Evolutionary conservation across 2,888 invertebrate species (phyloP), one percentile per base, ranked within the genome.

Genomic region (Heliconius ethilla): DNA sequence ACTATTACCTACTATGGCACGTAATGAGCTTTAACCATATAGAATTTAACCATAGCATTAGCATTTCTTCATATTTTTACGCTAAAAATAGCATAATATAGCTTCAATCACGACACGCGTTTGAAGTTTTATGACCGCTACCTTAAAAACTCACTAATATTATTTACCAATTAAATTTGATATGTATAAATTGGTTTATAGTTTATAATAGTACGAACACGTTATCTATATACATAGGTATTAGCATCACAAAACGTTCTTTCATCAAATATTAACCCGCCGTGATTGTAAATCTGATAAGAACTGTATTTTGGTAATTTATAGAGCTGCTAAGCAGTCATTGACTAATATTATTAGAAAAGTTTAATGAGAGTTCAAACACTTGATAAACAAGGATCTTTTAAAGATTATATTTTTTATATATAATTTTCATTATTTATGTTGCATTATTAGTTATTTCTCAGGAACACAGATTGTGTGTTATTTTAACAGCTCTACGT

Each of bases 181-280:
- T 33, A 66, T 13, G 72, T 70, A 77, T 55, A 13, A 3, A 2
- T 10, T 13, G 18, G 3, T 3, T 7, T 75, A 78, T 77, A 62
- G 77, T 82, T 78, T 55, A 81, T 70, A 75, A 77, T 81, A 22
- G n/a, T 67, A 70, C 67, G 18, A n/a, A 27, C 10, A 75, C 15
- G 76, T 82, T 77, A 80, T 81, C 82, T 83, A 82, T 86, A 85
- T 83, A 83, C 86, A 85, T 85, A 87, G 79, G 85, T 85, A 90
- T 90, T 89, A 88, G 86, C 92, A 93, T 92, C 91, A 92, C 92
- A 93, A 93, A 93, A 91, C 91, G 88, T 92, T 90, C 91, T 92
- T 94, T 93, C 93, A 93, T 93, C 93, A 91, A 85, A 89, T 89
- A 91, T 92, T 91, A 90, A 87, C 85, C 80, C 85, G 85, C 83